A percentile compares a stretch with the other conserved stretches of the same genome.
Conservation (phyloP, 2,797 vertebrate genomes). For the Karalla daura region DNA sequence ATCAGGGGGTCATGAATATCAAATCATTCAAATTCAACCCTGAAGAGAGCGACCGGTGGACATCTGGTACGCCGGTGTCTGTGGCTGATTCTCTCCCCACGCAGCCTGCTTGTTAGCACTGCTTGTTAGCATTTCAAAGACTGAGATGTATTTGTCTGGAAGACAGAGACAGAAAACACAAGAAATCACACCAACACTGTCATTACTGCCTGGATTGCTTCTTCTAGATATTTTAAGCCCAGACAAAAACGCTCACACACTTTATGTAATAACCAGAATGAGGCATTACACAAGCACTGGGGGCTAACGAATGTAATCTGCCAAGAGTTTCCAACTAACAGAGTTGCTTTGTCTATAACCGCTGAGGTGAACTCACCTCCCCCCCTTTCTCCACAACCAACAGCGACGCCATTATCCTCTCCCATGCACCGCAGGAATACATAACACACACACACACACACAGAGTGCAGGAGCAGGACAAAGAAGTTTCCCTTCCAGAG, state of each 20-base stretch:
- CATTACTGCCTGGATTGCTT: neutral
- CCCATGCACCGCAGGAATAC: constrained; percentile 27
- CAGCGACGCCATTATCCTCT: constrained; percentile 43
- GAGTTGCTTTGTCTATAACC: constrained; percentile 58
- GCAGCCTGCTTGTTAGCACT: constrained; percentile 70
- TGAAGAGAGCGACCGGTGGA: constrained; percentile 60
- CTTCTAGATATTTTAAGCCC: constrained; percentile 9
- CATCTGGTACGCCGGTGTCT: constrained; percentile 67
- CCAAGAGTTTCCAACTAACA: constrained; percentile 58
- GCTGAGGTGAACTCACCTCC: constrained; percentile 21
- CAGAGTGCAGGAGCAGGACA: neutral
- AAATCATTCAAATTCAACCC: constrained; percentile 65
- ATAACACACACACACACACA: constrained; percentile 37
- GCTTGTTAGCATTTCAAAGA: constrained; percentile 77
- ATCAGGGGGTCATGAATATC: constrained; percentile 74
- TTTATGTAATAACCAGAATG: constrained; percentile 59
- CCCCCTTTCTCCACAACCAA: neutral
- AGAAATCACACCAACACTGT: neutral
- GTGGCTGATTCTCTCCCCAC: constrained; percentile 39
- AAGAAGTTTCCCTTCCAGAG: constrained; percentile 31
- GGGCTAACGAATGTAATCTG: constrained; percentile 49
- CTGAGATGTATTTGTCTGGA: constrained; percentile 25
- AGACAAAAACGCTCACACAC: constrained; percentile 11
- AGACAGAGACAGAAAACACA: constrained; percentile 11
- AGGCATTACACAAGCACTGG: constrained; percentile 52